Evolutionary conservation across 35 echinoderm and acorn worm species (phyloP), one percentile per base, ranked within the genome.

Genomic region (Apostichopus californicus): DNA sequence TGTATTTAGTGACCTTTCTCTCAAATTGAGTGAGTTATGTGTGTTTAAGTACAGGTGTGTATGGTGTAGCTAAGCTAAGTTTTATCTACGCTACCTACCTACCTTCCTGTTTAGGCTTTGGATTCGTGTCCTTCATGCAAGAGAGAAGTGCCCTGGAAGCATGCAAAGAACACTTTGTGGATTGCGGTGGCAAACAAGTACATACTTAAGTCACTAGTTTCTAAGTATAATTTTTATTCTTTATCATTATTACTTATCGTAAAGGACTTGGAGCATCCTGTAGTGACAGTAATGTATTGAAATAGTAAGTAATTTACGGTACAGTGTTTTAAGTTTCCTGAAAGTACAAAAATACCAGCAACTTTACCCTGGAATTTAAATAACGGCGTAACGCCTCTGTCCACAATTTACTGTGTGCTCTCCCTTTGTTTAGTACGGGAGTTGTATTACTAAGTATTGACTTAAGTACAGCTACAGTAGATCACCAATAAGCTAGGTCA

Each of bases 161-260:
- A 89, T 89, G 86, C 68, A 66, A 60, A 72, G 14, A 66, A 64
- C 86, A 66, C 57, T 89, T 46, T 89, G 86, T 89, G 86, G 86
- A 89, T 72, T 89, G 86, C 63, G 86, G 86, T 73, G 57, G 57
- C 60, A 89, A 89, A 89, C 12, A 89, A 89, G 86, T 89, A 66
- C 86, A 25, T 60, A 66, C 63, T 64, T 89, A 89, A 89, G 86
- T 89, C 63, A 65, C 63, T 89, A 89, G 18, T 14, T 89, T 54
- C 86, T 89, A 89, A 89, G 86, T 89, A 89, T 89, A 58, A 72
- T 46, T 72, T 89, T 66, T 89, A 89, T 89, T 89, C 86, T 73
- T 52, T 46, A 72, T 34, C 15, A 82, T 24, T 6, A 72, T 72
- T 72, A 28, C 21, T 89, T 66, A 46, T 28, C 4, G 21, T 63